Base-by-base conservation (phyloP, 2,888 invertebrate species). In the Eilema caniola region DNA sequence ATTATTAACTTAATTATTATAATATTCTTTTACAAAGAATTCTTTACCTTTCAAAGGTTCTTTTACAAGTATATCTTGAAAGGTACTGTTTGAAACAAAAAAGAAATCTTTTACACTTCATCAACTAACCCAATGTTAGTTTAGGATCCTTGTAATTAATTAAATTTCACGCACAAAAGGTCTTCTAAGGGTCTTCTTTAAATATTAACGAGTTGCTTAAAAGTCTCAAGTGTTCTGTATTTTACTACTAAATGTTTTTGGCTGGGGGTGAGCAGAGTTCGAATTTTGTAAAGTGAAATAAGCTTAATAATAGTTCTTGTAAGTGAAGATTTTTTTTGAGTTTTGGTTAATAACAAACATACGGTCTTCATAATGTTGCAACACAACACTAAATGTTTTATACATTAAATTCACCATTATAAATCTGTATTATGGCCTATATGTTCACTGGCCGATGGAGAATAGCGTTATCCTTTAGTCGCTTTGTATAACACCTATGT, bases 71-170 rank as follows among this genome's bases (percentile, higher is more conserved):
- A 31, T 65, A 59, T 60, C 28, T 63, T 47, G 14, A 57, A 62
- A 62, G 25, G 31, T 10, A 53, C 23, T 24, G 24, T 23, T 23
- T 16, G 28, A 56, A 65, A 66, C 23, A 65, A 61, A 66, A 23
- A 23, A 37, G 66, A 74, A 73, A 59, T 33, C n/a, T 69, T 71
- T 77, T 66, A 69, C 33, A 69, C 62, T 75, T 74, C 53, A 77
- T 79, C 77, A 68, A 66, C 56, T 59, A 64, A 71, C 47, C 25
- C 53, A 77, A 79, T 81, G 69, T 81, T 81, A 69, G 77, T 71
- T 73, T 68, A 77, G 76, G 78, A 33, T 70, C 56, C 66, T 72
- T 59, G 41, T 62, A 72, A 73, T 77, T 79, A 79, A 77, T 79
- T 75, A 72, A 33, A 69, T 71, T 80, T 70, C 16, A 70, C 66